phyloP scores from a whole-genome alignment of 2,888 invertebrate species.

The Xiphydria camelus region DNA sequence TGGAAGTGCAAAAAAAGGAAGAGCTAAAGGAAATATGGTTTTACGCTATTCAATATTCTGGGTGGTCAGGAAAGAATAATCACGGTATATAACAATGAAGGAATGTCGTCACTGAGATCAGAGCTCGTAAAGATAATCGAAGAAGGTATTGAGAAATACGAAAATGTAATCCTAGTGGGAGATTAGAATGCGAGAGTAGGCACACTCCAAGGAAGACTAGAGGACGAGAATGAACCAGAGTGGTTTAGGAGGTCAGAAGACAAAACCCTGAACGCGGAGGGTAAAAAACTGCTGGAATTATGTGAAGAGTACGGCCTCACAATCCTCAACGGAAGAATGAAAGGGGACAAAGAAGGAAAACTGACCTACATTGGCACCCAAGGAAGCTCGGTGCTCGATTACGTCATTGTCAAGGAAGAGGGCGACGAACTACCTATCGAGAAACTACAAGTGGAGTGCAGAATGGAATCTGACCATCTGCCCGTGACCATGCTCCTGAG shows the following conservation, averaged over 20 bases:
- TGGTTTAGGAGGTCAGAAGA: conserved; percentile 9
- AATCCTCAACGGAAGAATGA: conserved; percentile 9
- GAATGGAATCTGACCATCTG: conserved; percentile 7
- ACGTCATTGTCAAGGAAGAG: conserved; percentile 6
- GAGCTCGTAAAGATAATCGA: conserved; percentile 6
- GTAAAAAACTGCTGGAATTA: conserved; percentile 7
- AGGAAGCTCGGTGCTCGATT: conserved; percentile 9
- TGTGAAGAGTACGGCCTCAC: conserved; percentile 11
- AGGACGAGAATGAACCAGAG: conserved; percentile 3
- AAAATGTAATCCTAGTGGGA: conserved; percentile 5
- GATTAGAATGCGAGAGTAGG: conserved; percentile 13
- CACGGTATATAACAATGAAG: conserved; percentile 11
- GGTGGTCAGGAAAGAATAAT: conserved; percentile 5
- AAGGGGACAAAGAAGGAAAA: conserved; percentile 7
- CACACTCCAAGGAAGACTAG: conserved; percentile 6
- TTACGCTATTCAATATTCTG: neutral
- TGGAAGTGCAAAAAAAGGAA: neutral
- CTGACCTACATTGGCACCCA: conserved; percentile 7
- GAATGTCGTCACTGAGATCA: neutral
- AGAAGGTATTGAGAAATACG: conserved; percentile 4
- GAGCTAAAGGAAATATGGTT: conserved; percentile 7
- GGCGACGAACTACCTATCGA: neutral
- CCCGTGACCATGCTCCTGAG: conserved; percentile 1
- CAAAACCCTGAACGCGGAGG: conserved; percentile 9
- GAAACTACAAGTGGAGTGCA: conserved; percentile 1